Base-by-base conservation (phyloP, 2,888 invertebrate genomes). In the Lagria hirta region DNA sequence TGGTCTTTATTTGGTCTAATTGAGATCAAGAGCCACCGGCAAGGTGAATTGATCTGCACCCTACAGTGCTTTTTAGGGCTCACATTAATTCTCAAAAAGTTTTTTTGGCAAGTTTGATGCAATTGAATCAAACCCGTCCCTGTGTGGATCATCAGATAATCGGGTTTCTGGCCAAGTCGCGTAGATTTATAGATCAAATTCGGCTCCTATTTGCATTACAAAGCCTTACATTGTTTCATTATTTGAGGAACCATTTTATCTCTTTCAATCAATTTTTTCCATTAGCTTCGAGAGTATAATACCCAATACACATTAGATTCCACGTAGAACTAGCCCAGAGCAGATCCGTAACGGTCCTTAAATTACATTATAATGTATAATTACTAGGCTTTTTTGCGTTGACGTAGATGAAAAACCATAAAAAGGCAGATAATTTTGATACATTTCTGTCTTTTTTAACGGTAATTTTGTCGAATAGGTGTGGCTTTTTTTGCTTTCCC, bases 371-470 rank as follows among this genome's bases (percentile, higher is more conserved):
- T 40, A 32, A 40, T 40, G 40, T 32, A 32, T 40, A 40, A 40
- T 40, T 40, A 40, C 40, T 13, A n/a, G 24, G 8, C 17, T 32
- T 32, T 32, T 24, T 32, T 40, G 30, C 23, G 20, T 18, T 34
- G 34, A 34, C 20, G 36, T 17, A 27, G 27, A 7, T 18, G 18
- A 21, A 20, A 27, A 37, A 37, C 21, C 18, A 10, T 7, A 14
- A n/a, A 10, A 24, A 35, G 18, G 13, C 8, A 24, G 32, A 40
- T 40, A 32, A 40, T 40, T 40, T 40, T 40, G 32, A 32, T 40
- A 40, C 40, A 40, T 40, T 40, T 40, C 32, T 40, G 32, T 15
- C 32, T 40, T 40, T 40, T 40, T 40, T 40, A 40, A 40, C 40
- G 40, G 40, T 40, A 40, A 40, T 40, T 17, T 32, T 13, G 17